Evolutionary conservation across 2,797 vertebrate genomes (phyloP).

Genomic region (Bovichtus diacanthus): DNA sequence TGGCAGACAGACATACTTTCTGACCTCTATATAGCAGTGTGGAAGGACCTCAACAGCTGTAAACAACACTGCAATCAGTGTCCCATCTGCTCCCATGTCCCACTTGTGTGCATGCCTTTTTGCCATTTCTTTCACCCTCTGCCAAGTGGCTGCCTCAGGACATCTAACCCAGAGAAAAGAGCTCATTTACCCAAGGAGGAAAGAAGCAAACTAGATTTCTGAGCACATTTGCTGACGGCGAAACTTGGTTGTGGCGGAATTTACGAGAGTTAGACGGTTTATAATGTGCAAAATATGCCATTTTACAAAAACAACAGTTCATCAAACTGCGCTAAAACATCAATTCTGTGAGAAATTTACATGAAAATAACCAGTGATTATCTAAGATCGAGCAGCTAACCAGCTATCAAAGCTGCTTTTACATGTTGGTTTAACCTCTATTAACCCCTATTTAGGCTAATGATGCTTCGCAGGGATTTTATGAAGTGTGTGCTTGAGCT

Average conservation of each 20-base stretch:
- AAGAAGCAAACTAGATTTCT: slow-evolving; percentile 83
- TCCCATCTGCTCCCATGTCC: slow-evolving; percentile 89
- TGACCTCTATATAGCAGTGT: slow-evolving; percentile 81
- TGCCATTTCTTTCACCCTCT: slow-evolving; percentile 88
- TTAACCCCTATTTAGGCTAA: slow-evolving; percentile 55
- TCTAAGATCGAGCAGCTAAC: slow-evolving; percentile 16
- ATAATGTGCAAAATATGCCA: not conserved
- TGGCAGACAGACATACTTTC: slow-evolving; percentile 78
- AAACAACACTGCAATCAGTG: slow-evolving; percentile 89
- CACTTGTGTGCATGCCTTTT: slow-evolving; percentile 88
- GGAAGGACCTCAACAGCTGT: slow-evolving; percentile 87
- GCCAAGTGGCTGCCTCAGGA: slow-evolving; percentile 88
- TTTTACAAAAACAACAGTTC: slow-evolving; percentile 14
- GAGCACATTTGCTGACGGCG: slow-evolving; percentile 64
- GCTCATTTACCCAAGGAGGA: slow-evolving; percentile 86
- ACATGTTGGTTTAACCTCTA: slow-evolving; percentile 55
- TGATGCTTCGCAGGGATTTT: slow-evolving; percentile 57
- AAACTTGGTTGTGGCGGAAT: slow-evolving; percentile 60
- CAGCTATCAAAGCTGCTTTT: slow-evolving; percentile 14
- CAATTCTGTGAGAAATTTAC: not conserved
- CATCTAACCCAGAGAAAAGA: slow-evolving; percentile 88
- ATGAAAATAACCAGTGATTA: not conserved
- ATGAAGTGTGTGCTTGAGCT: slow-evolving; percentile 50
- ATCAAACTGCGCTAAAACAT: slow-evolving; percentile 5
- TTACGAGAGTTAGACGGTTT: slow-evolving; percentile 35